phyloP scores from a whole-genome alignment of 2,888 invertebrate species.

The Acanthosepion esculentum region DNA sequence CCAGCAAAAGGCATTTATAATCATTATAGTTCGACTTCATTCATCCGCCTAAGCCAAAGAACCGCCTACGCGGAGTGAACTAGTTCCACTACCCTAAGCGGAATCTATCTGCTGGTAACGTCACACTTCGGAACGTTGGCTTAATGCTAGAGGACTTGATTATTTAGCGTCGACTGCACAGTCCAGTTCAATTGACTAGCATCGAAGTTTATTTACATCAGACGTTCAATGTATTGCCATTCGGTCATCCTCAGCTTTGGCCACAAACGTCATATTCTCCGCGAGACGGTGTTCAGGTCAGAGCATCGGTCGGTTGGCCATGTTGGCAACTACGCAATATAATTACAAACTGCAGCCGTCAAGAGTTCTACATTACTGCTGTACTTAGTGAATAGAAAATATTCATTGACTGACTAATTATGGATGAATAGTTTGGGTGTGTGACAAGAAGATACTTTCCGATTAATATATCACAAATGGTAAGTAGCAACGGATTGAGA shows the following conservation, averaged over 20 bases:
- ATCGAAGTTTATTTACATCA: too few relatives aligned
- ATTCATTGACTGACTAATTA: slow-evolving; percentile 20
- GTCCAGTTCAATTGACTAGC: not conserved
- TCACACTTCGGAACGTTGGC: not conserved
- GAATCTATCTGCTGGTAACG: not conserved
- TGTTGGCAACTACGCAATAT: not conserved
- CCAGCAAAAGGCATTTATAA: too few relatives aligned
- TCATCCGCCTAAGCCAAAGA: not conserved
- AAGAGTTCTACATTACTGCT: not conserved
- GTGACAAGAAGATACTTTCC: not conserved
- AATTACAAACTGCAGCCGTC: not conserved
- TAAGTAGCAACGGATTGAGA: not conserved
- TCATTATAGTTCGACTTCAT: too few relatives aligned
- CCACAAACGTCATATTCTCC: not conserved
- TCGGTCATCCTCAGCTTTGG: not conserved
- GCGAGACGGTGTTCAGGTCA: not conserved
- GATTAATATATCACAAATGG: not conserved
- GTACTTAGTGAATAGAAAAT: not conserved
- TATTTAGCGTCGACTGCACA: too few relatives aligned
- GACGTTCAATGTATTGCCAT: not conserved
- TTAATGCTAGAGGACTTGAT: not conserved
- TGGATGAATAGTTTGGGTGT: not conserved
- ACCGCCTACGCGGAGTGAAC: not conserved
- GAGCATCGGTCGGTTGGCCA: not conserved
- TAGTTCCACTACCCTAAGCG: not conserved